These are phyloP conservation scores for Heteromormyrus szaboi DNA, from an alignment of 2,797 vertebrate genomes.

Conservation along the genomic window DNA sequence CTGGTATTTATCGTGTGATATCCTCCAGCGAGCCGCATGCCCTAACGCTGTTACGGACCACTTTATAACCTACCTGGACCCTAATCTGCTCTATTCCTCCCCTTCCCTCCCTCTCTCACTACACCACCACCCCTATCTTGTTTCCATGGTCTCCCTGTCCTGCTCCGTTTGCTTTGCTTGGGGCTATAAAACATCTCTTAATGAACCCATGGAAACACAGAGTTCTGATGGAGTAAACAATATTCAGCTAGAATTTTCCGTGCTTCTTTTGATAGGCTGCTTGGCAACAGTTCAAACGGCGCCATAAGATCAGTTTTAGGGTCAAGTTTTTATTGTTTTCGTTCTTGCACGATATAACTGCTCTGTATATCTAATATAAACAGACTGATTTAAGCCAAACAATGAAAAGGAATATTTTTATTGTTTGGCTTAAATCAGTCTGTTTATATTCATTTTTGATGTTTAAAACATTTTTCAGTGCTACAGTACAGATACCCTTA, in stretches of 20 bases:
- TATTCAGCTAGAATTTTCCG: not conserved
- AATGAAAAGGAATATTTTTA: not conserved
- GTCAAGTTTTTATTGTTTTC: not conserved
- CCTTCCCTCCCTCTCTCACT: not conserved
- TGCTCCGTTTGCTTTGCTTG: not conserved
- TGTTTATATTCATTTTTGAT: not conserved
- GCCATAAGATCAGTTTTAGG: not conserved
- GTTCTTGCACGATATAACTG: not conserved
- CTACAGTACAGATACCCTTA: not conserved
- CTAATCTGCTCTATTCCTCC: not conserved
- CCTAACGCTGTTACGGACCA: not conserved
- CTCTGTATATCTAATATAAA: not conserved
- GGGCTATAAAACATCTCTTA: slow-evolving; percentile 6
- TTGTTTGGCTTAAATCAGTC: not conserved
- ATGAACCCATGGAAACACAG: slow-evolving; percentile 6
- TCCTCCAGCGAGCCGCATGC: not conserved
- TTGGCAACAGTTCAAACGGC: not conserved
- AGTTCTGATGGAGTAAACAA: not conserved
- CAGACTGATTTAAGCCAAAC: no score
- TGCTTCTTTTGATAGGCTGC: not conserved
- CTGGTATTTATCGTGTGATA: not conserved
- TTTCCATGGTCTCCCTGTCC: slow-evolving; percentile 4
- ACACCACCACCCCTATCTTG: not conserved
- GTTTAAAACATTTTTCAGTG: not conserved
- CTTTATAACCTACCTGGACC: not conserved